A percentile compares a stretch with the other conserved stretches of the same genome.
These are phyloP conservation scores for Scelioninae gen. 1 DNA, from an alignment of 2,888 invertebrate species.

Conservation along the genomic window DNA sequence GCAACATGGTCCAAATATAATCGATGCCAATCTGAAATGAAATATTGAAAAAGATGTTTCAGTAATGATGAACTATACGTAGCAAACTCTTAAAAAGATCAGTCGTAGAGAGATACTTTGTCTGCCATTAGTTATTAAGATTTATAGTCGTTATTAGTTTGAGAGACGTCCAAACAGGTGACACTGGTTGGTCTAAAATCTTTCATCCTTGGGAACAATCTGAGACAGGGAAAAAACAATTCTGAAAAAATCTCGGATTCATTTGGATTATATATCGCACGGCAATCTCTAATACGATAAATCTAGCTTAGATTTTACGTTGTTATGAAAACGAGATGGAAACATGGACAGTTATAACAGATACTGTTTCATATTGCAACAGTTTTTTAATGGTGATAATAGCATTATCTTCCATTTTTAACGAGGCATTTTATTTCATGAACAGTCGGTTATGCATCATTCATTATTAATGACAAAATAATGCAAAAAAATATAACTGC, in stretches of 20 bases:
- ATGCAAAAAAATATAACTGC: neutral
- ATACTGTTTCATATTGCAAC: constrained; percentile 30
- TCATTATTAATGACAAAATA: constrained; percentile 7
- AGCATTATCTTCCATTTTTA: neutral
- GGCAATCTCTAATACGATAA: constrained; percentile 30
- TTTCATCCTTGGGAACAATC: constrained; percentile 11
- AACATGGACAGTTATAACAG: constrained; percentile 4
- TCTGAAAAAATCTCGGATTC: neutral
- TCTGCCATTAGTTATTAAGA: constrained; percentile 45
- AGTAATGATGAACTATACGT: constrained; percentile 25
- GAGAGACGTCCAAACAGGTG: constrained; percentile 35
- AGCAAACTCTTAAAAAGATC: constrained; percentile 32
- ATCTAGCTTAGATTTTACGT: constrained; percentile 30
- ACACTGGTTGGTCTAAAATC: constrained; percentile 30
- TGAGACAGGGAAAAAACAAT: neutral
- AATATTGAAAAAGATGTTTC: constrained; percentile 35
- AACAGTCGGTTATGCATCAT: neutral
- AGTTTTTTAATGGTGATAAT: constrained; percentile 19
- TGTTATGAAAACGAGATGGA: constrained; percentile 6
- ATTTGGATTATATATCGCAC: constrained; percentile 18
- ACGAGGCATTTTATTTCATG: neutral
- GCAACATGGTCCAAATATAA: constrained; percentile 7
- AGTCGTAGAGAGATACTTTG: constrained; percentile 26
- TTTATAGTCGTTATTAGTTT: constrained; percentile 48
- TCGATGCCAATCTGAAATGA: constrained; percentile 41